Evolutionary conservation across 2,113 vertebrate species (phyloP).

Genomic region (Meriones unguiculatus): DNA sequence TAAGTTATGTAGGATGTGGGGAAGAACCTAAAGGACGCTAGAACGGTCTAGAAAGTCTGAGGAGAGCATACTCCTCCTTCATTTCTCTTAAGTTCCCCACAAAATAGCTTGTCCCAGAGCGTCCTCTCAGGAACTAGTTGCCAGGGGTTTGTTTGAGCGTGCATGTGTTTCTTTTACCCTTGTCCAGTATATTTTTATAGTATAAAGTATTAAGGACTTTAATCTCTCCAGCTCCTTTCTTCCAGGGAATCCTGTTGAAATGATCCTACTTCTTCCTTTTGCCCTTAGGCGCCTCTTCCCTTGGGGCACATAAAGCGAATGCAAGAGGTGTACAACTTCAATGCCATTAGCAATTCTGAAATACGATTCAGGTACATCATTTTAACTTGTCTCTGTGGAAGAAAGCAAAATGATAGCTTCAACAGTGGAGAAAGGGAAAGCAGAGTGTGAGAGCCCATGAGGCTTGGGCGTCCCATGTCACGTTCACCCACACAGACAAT

Average conservation of each 20-base stretch:
- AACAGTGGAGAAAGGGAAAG: conserved; percentile 47
- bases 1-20: background rate
- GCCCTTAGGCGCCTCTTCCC: conserved; percentile 91
- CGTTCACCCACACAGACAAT: background rate
- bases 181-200: conserved; percentile 29
- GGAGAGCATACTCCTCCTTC: background rate
- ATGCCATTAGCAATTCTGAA: conserved; percentile 92
- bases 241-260: conserved; percentile 79
- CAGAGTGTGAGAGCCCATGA: background rate
- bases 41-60: background rate
- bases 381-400: conserved; percentile 79
- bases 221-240: conserved; percentile 76
- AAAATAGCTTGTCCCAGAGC: background rate
- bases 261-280: conserved; percentile 70
- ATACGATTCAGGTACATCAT: conserved; percentile 94
- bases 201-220: conserved; percentile 59
- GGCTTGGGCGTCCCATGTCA: background rate
- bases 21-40: background rate
- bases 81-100: background rate
- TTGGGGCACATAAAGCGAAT: conserved; percentile 93
- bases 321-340: conserved; percentile 95
- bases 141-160: background rate
- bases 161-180: conserved; percentile 49
- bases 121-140: conserved; percentile 23
- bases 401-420: conserved; percentile 58